Conservation (phyloP, 2,888 invertebrate genomes). For the Timema cristinae region DNA sequence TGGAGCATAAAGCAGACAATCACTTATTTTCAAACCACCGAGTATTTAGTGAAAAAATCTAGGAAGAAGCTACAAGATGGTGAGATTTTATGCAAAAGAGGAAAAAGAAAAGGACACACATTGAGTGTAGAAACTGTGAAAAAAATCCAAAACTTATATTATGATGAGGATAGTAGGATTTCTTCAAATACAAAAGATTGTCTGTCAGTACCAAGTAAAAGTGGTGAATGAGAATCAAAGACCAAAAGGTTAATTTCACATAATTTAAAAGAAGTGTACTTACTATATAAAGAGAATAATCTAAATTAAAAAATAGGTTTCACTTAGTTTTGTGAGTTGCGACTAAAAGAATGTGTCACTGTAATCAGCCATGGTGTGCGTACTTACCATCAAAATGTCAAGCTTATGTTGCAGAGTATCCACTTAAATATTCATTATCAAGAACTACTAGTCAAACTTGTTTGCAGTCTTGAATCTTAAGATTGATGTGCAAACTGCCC, state of each 20-base stretch:
- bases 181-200: constrained; percentile 1
- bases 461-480: background rate
- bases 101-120: too few species aligned
- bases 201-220: background rate
- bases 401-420: too few species aligned
- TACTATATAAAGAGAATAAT: background rate
- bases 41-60: background rate
- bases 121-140: background rate
- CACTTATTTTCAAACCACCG: background rate
- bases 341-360: too few species aligned
- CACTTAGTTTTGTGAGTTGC: constrained; percentile 1
- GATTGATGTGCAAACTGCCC: background rate
- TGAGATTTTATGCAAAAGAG: too few species aligned
- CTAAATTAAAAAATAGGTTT: background rate
- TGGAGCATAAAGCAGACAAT: constrained; percentile 9
- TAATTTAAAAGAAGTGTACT: constrained; percentile 13
- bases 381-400: background rate
- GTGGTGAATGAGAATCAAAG: background rate
- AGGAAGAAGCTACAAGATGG: too few species aligned
- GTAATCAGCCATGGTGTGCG: constrained; percentile 4
- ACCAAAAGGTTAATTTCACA: background rate
- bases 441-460: constrained; percentile 1
- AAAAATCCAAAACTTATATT: background rate
- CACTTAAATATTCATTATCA: background rate
- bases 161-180: background rate